Conservation (phyloP, 2,797 vertebrate species). For the Lutjanus campechanus region DNA sequence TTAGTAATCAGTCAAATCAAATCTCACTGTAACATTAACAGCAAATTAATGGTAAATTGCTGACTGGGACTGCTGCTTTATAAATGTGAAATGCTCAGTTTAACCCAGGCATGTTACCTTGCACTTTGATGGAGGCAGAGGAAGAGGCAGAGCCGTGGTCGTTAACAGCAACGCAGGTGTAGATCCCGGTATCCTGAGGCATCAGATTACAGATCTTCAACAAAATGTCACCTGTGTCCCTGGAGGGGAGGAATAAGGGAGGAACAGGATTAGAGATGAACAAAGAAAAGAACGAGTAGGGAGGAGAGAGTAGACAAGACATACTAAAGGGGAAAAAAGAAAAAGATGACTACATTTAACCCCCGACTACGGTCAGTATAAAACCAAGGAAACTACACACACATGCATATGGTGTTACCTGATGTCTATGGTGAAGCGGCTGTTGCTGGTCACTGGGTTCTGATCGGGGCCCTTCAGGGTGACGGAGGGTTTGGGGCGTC, state of each 20-base stretch:
- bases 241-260: slow-evolving; percentile 58
- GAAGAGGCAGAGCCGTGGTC: slow-evolving; percentile 93
- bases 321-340: background rate
- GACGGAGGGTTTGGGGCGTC: slow-evolving; percentile 93
- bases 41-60: background rate
- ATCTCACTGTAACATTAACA: background rate
- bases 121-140: slow-evolving; percentile 97
- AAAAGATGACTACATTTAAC: background rate
- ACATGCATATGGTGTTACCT: slow-evolving; percentile 60
- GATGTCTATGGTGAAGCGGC: slow-evolving; percentile 88
- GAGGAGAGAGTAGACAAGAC: background rate
- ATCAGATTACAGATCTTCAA: slow-evolving; percentile 97
- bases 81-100: background rate
- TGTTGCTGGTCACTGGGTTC: slow-evolving; percentile 91
- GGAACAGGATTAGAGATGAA: background rate
- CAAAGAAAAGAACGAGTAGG: too few relatives aligned
- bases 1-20: background rate
- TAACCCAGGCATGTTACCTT: slow-evolving; percentile 85
- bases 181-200: slow-evolving; percentile 98
- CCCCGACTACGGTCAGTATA: background rate
- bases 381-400: background rate
- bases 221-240: slow-evolving; percentile 95
- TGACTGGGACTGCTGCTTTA: background rate
- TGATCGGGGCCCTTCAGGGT: slow-evolving; percentile 97
- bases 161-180: slow-evolving; percentile 95